Conservation (phyloP, 2,888 invertebrate genomes). For the Ormyrus pomaceus region DNA sequence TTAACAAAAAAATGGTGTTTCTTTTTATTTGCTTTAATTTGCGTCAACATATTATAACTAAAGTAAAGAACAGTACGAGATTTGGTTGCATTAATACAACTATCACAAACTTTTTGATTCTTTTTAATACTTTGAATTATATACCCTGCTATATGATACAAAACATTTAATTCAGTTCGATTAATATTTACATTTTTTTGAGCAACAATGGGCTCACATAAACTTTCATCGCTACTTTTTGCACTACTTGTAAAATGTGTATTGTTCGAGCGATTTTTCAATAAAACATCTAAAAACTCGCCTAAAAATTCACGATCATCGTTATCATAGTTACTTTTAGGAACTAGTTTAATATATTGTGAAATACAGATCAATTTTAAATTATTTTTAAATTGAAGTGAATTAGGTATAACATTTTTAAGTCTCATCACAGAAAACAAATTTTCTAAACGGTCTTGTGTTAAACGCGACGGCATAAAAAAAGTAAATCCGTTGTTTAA, state of each 20-base stretch:
- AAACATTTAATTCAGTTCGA: constrained; percentile 8
- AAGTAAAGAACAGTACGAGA: neutral
- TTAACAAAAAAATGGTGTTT: constrained; percentile 15
- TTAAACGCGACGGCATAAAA: constrained; percentile 11
- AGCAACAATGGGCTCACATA: neutral
- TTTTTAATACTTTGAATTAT: constrained; percentile 9
- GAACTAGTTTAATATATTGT: constrained; percentile 28
- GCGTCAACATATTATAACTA: neutral
- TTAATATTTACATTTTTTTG: neutral
- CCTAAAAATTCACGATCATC: constrained; percentile 25
- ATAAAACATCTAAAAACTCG: constrained; percentile 23
- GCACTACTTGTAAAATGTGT: neutral
- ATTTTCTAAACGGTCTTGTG: constrained; percentile 31
- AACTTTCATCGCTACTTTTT: neutral
- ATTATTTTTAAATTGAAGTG: constrained; percentile 8
- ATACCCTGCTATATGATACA: constrained; percentile 28
- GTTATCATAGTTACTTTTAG: constrained; percentile 12
- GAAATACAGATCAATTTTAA: constrained; percentile 7
- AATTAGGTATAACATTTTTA: constrained; percentile 1
- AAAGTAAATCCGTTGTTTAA: neutral
- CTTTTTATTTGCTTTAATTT: neutral
- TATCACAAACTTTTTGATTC: constrained; percentile 26
- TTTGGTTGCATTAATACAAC: neutral
- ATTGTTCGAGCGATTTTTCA: neutral
- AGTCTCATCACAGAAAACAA: constrained; percentile 6